Evolutionary conservation across 1,140 invertebrate genomes (phyloP), one percentile per base, ranked within the genome.

Genomic region (Trichogramma pretiosum): DNA sequence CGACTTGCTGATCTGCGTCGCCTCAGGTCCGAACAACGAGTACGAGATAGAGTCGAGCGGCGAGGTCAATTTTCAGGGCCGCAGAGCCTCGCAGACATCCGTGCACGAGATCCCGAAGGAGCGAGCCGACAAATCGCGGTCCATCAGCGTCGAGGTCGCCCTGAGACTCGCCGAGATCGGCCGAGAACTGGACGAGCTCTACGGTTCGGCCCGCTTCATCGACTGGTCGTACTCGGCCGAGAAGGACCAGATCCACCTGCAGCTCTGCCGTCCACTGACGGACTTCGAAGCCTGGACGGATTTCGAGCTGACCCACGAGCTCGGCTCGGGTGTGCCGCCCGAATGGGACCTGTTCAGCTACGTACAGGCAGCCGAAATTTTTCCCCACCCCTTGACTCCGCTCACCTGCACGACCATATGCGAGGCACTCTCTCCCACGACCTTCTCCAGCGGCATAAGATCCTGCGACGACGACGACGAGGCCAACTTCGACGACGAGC

Each of bases 241-340:
- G n/a, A n/a, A n/a, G n/a, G 68, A 72, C 21, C 62, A 67, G 8
- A 69, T 84, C 45, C 84, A 75, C 60, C 61, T 85, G 13, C 62
- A 85, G n/a, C 81, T 88, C 77, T 77, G 81, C 4, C 72, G 87
- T 28, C 81, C 83, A 2, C 79, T 89, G 23, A 88, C 86, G 2
- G 78, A 78, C 0, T 51, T 85, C 5, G 76, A 83, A 22, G 57
- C 68, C 2, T 85, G 84, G 78, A 79, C 76, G 1, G 80, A 87
- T 46, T 84, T 81, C 53, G 85, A 89, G 57, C 53, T 89, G 10
- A 64, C 75, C 1, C 84, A 86, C 59, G 85, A 89, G 62, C 71
- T 83, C 53, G 84, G 87, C 65, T 65, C 76, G 3, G 50, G 44
- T 9, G 70, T 78, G 59, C 67, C 75, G 2, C 37, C 39, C 11